Base-by-base conservation (phyloP, 2,888 invertebrate species). In the Biston betularia region DNA sequence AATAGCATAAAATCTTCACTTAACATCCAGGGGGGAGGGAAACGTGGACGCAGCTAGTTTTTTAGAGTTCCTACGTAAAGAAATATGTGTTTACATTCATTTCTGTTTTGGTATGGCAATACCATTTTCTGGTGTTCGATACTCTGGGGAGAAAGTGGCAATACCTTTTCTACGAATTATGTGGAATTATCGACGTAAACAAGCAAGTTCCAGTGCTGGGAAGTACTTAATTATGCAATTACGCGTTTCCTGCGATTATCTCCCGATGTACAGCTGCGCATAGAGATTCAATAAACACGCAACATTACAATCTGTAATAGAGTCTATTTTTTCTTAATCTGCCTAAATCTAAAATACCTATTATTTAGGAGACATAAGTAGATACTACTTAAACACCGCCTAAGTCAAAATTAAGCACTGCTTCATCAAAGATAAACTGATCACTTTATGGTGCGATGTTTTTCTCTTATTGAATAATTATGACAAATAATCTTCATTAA, bases 221-320 rank as follows among this genome's bases (percentile, higher is more conserved):
- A 71, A 3, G 24, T 24, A 24, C 24, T 24, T 83, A 85, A 85
- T 83, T 78, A 72, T 71, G 76, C 84, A 84, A 87, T 84, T 79
- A 81, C 75, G 70, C 65, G 78, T 79, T 85, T 87, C 85, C 86
- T 81, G 79, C 78, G 75, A 81, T 81, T 82, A 83, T 80, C 71
- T 75, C 78, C 77, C 68, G 74, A 71, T 78, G 75, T 76, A 71
- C 75, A 75, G 77, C 78, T 78, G 74, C 74, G 62, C 70, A 79
- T 6, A 83, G 80, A 84, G 77, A 72, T 73, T 77, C 76, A 77
- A 10, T 44, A 60, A 61, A 67, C 63, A 71, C 71, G 71, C 75
- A 24, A 24, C 24, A 24, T 24, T 24, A 24, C 24, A 24, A 24
- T 24, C 24, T 24, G 24, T 24, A 24, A 24, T 74, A 76, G 73